Conservation (phyloP, 2,888 invertebrate species). For the Drosophila koepferae region DNA sequence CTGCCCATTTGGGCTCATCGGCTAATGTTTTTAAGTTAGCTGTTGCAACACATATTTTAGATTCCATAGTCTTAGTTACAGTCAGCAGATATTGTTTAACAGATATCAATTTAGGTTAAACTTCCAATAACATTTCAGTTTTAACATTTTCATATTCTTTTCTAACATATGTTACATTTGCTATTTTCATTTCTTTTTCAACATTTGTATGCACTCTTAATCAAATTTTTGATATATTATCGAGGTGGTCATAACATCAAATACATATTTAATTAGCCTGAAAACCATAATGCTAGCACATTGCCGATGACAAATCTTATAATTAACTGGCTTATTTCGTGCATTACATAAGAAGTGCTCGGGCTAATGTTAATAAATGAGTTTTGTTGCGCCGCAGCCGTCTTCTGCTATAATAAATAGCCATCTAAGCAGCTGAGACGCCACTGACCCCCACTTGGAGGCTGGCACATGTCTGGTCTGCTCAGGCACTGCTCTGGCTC, state of each 20-base stretch:
- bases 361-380: slow-evolving; percentile 71
- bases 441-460: slow-evolving; percentile 34
- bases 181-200: neutral
- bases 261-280: slow-evolving; percentile 29
- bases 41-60: too few species aligned
- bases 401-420: slow-evolving; percentile 52
- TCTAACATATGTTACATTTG: neutral
- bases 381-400: slow-evolving; percentile 30
- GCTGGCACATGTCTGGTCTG: slow-evolving; percentile 32
- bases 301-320: slow-evolving; percentile 64
- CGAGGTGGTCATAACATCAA: neutral
- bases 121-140: neutral
- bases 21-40: too few species aligned
- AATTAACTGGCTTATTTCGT: slow-evolving; percentile 68
- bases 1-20: too few species aligned
- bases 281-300: slow-evolving; percentile 9
- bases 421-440: slow-evolving; percentile 33
- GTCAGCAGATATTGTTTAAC: too few species aligned
- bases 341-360: slow-evolving; percentile 45
- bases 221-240: neutral
- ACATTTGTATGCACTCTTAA: neutral
- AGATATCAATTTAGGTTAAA: too few species aligned
- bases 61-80: too few species aligned
- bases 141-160: neutral
- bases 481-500: slow-evolving; percentile 5